Evolutionary conservation across 35 echinoderm and acorn worm genomes (phyloP), one percentile per base, ranked within the genome.

Genomic region (Antedon bifida): DNA sequence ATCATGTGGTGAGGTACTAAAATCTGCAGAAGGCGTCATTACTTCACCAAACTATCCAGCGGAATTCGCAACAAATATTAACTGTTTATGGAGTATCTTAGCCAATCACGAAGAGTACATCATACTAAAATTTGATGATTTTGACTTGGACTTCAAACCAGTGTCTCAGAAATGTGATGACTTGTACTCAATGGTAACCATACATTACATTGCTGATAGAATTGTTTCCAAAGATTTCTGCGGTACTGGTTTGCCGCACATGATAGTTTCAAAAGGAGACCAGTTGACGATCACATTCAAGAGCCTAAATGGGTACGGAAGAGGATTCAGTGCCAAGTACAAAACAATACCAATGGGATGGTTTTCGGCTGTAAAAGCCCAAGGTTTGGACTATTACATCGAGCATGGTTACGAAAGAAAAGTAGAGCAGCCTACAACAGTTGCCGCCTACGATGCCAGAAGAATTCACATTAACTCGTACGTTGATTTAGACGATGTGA

Each of bases 31-130:
- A 21, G 82, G 82, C 33, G 29, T 13, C 10, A 73, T 83, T 9
- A 11, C 21, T 19, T 83, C 82, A 17, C 82, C 82, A 30, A 83
- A 83, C 31, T 83, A 83, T 29, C 82, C 82, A 74, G 46, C 10
- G 21, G 45, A 83, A 36, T 83, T 34, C 32, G 31, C 82, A 0
- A 46, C 31, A 23, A 56, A 73, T 32, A 31, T 73, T 0, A 34
- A 83, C 82, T 33, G 32, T 3, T 29, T 56, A 7, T 83, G 82
- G 82, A 83, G 51, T 35, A 73, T 83, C 0, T 32, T 46, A 34
- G 29, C 82, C 12, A 56, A 34, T 32, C 44, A 33, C 29, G 39
- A 56, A 30, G 74, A 30, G 74, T 83, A 21, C 46, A 73, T 83
- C 21, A 31, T 73, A 30, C 46, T 83, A 45, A 30, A n/a, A 0